These are phyloP conservation scores for Entelurus aequoreus DNA, from an alignment of 2,113 vertebrate genomes.

Conservation along the genomic window DNA sequence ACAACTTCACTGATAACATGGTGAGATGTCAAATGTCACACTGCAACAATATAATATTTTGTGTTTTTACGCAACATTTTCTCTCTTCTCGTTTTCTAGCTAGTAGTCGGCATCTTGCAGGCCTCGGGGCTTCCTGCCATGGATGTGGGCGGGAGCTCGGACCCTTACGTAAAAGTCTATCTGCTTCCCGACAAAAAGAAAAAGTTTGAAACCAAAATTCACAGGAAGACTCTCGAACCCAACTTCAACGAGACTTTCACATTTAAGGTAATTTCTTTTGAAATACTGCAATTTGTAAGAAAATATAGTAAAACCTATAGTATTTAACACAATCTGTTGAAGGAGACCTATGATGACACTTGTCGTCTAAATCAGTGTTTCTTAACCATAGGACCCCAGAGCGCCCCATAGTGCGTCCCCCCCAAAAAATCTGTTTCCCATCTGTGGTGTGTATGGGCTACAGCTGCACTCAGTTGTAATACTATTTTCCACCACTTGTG, in stretches of 20 bases:
- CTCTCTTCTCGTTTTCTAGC: constrained; percentile 40
- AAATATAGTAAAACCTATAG: neutral
- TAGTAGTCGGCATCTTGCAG: constrained; percentile 78
- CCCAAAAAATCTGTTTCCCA: too few relatives aligned
- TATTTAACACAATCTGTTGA: neutral
- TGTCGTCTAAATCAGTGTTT: too few relatives aligned
- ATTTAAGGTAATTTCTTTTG: constrained; percentile 75
- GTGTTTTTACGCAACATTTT: constrained; percentile 11
- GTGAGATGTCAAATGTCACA: constrained; percentile 63
- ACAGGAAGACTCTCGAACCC: constrained; percentile 84
- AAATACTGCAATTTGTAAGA: neutral
- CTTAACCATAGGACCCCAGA: too few relatives aligned
- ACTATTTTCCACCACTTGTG: too few relatives aligned
- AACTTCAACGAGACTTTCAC: constrained; percentile 82
- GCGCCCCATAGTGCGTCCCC: too few relatives aligned
- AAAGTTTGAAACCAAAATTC: constrained; percentile 86
- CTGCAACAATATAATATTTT: constrained; percentile 1
- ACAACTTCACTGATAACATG: constrained; percentile 92
- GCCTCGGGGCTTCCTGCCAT: constrained; percentile 80
- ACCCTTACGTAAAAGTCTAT: constrained; percentile 86
- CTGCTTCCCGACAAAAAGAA: constrained; percentile 86
- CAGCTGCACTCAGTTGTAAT: too few relatives aligned
- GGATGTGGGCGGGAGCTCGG: constrained; percentile 86
- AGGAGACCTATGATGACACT: neutral
- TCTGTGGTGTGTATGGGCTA: too few relatives aligned